Base-by-base conservation (phyloP, 2,888 invertebrate genomes). In the Pharmacophagus antenor region DNA sequence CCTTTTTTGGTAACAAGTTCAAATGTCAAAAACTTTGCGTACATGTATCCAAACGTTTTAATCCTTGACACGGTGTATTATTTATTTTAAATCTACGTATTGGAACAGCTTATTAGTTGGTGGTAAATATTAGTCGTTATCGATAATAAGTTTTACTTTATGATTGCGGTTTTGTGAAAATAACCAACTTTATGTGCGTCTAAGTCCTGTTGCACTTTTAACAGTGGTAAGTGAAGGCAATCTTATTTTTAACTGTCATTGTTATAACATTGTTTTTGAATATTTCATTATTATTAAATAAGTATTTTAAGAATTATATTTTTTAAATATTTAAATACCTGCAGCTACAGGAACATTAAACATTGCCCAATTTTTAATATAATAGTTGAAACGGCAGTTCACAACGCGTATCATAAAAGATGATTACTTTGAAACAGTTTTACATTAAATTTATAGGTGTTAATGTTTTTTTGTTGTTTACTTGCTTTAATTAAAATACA, bases 201-300 rank as follows among this genome's bases (percentile, higher is more conserved):
- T 72, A 74, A 79, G 79, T 88, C 87, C 88, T 85, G 87, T 85
- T 86, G 84, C 85, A 85, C 79, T 82, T 86, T 80, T 77, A 80
- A 72, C 79, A 82, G 80, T 80, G 84, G 88, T 88, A 73, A 85
- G 88, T 84, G 10, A 37, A 37, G 15, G n/a, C 4, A 3, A 27
- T 10, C 7, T 27, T 10, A 8, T 27, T 27, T 27, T 27, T 27
- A 76, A 71, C 72, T 70, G 51, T 50, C 57, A 47, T 55, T 59
- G 37, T 53, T n/a, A n/a, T n/a, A n/a, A 22, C 51, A 51, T n/a
- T 0, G 2, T n/a, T n/a, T 15, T 37, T 37, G n/a, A n/a, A 5
- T 37, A n/a, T 37, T 37, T 1, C 1, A n/a, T 37, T 2, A 15
- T 37, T 2, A 37, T n/a, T 37, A 4, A n/a, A 4, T 15, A 37